Conservation (phyloP, 2,113 vertebrate genomes). For the Sphyrna mokarran region DNA sequence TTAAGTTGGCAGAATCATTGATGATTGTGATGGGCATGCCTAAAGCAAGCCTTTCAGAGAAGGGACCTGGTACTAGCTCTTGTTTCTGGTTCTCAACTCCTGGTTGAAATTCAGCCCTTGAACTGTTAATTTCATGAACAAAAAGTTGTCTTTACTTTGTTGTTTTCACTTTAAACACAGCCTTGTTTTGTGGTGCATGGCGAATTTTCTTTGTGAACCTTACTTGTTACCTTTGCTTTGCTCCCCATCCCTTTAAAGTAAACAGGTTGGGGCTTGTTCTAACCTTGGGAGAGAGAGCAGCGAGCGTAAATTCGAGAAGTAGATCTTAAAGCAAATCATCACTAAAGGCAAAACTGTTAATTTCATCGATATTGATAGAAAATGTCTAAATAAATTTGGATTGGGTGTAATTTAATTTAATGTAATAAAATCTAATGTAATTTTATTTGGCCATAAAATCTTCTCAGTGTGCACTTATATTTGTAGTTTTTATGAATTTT, state of each 20-base stretch:
- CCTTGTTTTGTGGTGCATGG: background rate
- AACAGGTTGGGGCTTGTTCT: conserved; percentile 1
- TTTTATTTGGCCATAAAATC: background rate
- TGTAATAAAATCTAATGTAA: too few relatives aligned
- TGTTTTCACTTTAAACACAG: background rate
- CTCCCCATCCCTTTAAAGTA: background rate
- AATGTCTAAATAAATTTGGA: conserved; percentile 17
- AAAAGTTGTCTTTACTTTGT: background rate
- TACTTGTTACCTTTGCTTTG: background rate
- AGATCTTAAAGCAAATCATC: conserved; percentile 3
- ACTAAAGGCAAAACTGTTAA: background rate
- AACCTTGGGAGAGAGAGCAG: conserved; percentile 8
- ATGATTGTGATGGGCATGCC: too few relatives aligned
- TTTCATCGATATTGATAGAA: background rate
- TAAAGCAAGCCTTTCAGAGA: too few relatives aligned
- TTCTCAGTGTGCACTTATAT: background rate
- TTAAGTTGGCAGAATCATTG: too few relatives aligned
- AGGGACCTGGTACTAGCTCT: too few relatives aligned
- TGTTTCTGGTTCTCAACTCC: background rate
- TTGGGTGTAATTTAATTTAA: background rate
- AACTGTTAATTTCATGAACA: background rate
- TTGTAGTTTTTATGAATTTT: background rate
- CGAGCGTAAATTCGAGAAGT: background rate
- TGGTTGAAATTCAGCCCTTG: background rate
- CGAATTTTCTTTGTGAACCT: background rate